Percentiles rank a stretch among this genome's conserved stretches.
Evolutionary conservation across 2,113 vertebrate species (phyloP).

Genomic region (Melanostigma gelatinosum): DNA sequence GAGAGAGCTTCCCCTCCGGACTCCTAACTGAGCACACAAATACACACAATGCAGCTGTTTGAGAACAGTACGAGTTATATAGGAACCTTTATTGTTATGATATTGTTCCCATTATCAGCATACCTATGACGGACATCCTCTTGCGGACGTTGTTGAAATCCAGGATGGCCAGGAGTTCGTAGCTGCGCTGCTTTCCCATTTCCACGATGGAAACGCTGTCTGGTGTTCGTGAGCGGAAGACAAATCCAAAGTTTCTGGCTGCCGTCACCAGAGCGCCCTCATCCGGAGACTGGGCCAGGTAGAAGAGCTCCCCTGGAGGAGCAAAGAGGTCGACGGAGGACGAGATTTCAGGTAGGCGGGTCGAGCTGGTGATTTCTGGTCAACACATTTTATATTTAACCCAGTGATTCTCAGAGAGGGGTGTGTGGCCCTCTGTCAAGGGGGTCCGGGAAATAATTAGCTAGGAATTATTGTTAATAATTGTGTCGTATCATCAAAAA

Average conservation of each 20-base stretch:
- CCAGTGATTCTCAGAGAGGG: too few relatives aligned
- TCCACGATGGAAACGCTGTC: conserved; percentile 91
- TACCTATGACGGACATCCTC: conserved; percentile 98
- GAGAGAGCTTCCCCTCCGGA: conserved; percentile 87
- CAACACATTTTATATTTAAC: background rate
- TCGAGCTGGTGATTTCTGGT: background rate
- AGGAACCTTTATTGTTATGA: background rate
- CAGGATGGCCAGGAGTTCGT: conserved; percentile 91
- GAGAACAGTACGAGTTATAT: too few relatives aligned
- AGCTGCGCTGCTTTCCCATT: conserved; percentile 88
- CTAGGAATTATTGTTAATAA: too few relatives aligned
- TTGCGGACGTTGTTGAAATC: conserved; percentile 97
- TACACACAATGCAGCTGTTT: background rate
- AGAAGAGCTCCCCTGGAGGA: conserved; percentile 86
- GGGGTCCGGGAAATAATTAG: too few relatives aligned
- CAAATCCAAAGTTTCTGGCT: conserved; percentile 95
- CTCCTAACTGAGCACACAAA: conserved; percentile 83
- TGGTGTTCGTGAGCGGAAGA: conserved; percentile 90
- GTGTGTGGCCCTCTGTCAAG: too few relatives aligned
- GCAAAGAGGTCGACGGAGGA: background rate
- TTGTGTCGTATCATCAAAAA: too few relatives aligned
- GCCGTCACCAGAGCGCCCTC: conserved; percentile 96
- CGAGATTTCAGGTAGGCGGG: background rate
- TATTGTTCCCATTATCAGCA: background rate
- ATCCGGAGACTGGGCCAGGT: conserved; percentile 97